A percentile compares a stretch with the other conserved stretches of the same genome.
phyloP scores from a whole-genome alignment of 2,888 invertebrate genomes.

The Heterodera filipjevi region DNA sequence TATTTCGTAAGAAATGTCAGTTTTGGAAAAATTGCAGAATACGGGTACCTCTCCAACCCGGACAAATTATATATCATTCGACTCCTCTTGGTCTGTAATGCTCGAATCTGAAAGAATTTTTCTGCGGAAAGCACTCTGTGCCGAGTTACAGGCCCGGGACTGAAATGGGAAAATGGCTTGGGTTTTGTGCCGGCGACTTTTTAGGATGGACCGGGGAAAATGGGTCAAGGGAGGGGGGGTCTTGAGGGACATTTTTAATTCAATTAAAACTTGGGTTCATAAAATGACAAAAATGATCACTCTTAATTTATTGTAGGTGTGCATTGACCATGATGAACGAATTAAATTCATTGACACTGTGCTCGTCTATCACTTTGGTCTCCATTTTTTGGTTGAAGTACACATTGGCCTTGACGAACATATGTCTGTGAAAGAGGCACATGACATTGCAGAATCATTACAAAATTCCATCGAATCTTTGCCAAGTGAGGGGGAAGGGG shows the following conservation, averaged over 20 bases:
- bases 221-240: too few species aligned
- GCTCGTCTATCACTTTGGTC: slow-evolving; percentile 68
- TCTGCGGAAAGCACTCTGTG: too few species aligned
- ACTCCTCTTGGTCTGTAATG: too few species aligned
- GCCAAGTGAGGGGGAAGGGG: slow-evolving; percentile 36
- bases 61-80: too few species aligned
- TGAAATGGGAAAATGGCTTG: too few species aligned
- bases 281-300: neutral
- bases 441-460: slow-evolving; percentile 69
- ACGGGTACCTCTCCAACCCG: too few species aligned
- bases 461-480: slow-evolving; percentile 68
- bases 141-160: too few species aligned
- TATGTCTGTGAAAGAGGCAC: slow-evolving; percentile 67
- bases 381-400: slow-evolving; percentile 50
- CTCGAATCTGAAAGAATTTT: too few species aligned
- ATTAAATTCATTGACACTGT: slow-evolving; percentile 68
- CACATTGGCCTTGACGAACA: slow-evolving; percentile 68
- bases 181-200: too few species aligned
- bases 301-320: slow-evolving; percentile 47
- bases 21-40: too few species aligned
- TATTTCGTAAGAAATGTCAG: too few species aligned
- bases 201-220: too few species aligned
- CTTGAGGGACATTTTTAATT: neutral
- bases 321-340: slow-evolving; percentile 60
- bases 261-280: neutral